A percentile compares a stretch with the other conserved stretches of the same genome.
Evolutionary conservation across 2,797 vertebrate genomes (phyloP).

Genomic region (Leuciscus waleckii): DNA sequence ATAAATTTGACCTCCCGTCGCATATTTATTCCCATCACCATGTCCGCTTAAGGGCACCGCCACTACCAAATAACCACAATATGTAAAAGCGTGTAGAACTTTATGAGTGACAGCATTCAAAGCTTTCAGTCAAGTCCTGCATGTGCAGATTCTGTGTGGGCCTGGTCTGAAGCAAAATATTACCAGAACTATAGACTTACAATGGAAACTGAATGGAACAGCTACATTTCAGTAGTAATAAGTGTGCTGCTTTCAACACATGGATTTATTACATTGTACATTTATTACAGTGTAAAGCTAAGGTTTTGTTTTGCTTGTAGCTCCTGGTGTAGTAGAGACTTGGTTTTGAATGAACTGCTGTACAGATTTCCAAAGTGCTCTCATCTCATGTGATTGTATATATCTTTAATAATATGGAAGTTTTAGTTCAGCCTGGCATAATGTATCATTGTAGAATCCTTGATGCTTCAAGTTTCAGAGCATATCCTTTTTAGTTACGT

Average conservation of each 20-base stretch:
- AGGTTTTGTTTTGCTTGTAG: constrained; percentile 38
- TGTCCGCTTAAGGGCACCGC: not conserved
- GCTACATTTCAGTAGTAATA: not conserved
- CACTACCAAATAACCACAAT: not conserved
- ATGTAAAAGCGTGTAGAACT: not conserved
- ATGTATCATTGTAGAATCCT: constrained; percentile 28
- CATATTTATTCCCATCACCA: not conserved
- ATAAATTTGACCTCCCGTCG: not conserved
- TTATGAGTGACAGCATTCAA: not conserved
- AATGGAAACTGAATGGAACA: not conserved
- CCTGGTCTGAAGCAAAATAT: constrained; percentile 23
- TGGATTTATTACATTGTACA: not conserved
- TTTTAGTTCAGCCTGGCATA: constrained; percentile 32
- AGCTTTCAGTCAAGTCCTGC: not conserved
- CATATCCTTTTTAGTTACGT: constrained; percentile 33
- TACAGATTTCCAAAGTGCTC: constrained; percentile 53
- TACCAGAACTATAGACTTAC: constrained; percentile 39
- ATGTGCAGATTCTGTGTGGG: not conserved
- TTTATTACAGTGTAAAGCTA: constrained; percentile 10
- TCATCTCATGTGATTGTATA: constrained; percentile 61
- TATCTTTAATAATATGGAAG: constrained; percentile 24
- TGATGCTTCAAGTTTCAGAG: constrained; percentile 36
- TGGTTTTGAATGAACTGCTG: constrained; percentile 42
- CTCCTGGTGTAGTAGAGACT: constrained; percentile 4
- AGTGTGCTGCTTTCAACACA: not conserved